Percentiles rank a stretch among this genome's conserved stretches.
These are phyloP conservation scores for Ptilorrhoa leucosticta DNA, from an alignment of 2,113 vertebrate genomes.

Conservation along the genomic window DNA sequence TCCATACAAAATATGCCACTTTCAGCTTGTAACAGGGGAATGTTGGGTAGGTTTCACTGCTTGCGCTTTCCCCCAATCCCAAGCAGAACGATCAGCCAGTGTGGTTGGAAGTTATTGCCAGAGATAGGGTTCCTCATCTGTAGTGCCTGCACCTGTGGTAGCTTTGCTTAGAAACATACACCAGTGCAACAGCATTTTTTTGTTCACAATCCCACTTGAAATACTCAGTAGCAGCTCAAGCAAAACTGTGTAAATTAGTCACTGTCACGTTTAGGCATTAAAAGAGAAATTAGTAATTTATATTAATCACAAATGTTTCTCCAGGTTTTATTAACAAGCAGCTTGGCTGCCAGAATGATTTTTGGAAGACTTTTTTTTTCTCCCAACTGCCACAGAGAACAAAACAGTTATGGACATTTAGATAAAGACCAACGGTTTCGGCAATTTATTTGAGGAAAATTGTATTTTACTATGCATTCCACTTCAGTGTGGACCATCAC, in stretches of 20 bases:
- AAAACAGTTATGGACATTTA: slow-evolving; percentile 73
- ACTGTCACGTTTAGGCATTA: slow-evolving; percentile 69
- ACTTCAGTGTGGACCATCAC: slow-evolving; percentile 48
- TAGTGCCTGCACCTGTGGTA: not conserved
- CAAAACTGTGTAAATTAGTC: slow-evolving; percentile 68
- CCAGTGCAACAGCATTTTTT: not conserved
- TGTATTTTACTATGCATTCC: slow-evolving; percentile 73
- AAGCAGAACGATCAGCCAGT: not conserved
- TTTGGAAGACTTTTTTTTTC: slow-evolving; percentile 68
- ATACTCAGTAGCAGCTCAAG: slow-evolving; percentile 54
- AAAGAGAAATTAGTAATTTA: slow-evolving; percentile 74
- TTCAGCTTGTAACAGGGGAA: rapidly evolving
- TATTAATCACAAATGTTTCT: slow-evolving; percentile 78
- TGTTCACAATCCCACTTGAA: not conserved
- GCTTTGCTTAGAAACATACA: not conserved
- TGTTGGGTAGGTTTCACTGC: not conserved
- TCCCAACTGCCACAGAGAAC: slow-evolving; percentile 61
- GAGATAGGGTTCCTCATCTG: not conserved
- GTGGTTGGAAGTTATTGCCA: not conserved
- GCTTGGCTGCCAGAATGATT: slow-evolving; percentile 72
- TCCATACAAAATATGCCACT: not conserved
- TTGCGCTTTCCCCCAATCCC: not conserved
- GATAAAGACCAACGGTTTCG: slow-evolving; percentile 84
- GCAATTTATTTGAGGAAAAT: slow-evolving; percentile 74
- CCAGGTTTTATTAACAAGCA: slow-evolving; percentile 73